These are phyloP conservation scores for Penaeus chinensis DNA, from an alignment of 1,140 invertebrate genomes.

Conservation along the genomic window DNA sequence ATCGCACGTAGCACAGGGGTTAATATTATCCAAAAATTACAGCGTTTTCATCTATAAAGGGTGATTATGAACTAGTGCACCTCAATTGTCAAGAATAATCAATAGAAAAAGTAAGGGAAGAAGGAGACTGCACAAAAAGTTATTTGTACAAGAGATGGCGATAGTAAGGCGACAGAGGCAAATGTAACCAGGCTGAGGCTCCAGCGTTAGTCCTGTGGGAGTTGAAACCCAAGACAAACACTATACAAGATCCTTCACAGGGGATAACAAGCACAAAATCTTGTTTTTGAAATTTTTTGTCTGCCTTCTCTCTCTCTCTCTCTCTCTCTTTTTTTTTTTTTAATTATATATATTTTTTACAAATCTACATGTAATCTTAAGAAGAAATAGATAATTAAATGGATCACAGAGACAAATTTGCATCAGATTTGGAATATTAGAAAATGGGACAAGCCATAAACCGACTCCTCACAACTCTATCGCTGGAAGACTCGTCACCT, in stretches of 20 bases:
- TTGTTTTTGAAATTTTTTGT: neutral
- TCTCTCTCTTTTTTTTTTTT: no score
- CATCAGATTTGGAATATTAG: constrained; percentile 10
- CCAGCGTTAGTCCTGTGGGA: constrained; percentile 44
- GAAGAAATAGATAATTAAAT: no score
- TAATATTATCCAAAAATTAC: constrained; percentile 59
- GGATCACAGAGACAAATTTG: constrained; percentile 3
- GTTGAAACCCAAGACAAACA: constrained; percentile 1
- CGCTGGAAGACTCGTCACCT: constrained; percentile 43
- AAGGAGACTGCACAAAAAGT: constrained; percentile 44
- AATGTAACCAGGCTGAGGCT: constrained; percentile 50
- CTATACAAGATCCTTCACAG: constrained; percentile 11
- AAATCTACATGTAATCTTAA: no score
- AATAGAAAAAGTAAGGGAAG: constrained; percentile 51
- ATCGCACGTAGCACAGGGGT: constrained; percentile 54
- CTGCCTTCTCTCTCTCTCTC: no score
- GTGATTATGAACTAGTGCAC: constrained; percentile 60
- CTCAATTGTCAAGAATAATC: constrained; percentile 59
- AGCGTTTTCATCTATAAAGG: constrained; percentile 53
- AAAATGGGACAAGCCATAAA: neutral
- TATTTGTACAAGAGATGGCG: constrained; percentile 58
- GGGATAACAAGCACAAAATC: constrained; percentile 16
- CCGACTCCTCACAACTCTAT: constrained; percentile 20
- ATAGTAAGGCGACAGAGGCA: constrained; percentile 58
- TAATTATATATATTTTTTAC: no score